phyloP scores from a whole-genome alignment of 2,888 invertebrate species.

The Lepidocyrtinus sp. region DNA sequence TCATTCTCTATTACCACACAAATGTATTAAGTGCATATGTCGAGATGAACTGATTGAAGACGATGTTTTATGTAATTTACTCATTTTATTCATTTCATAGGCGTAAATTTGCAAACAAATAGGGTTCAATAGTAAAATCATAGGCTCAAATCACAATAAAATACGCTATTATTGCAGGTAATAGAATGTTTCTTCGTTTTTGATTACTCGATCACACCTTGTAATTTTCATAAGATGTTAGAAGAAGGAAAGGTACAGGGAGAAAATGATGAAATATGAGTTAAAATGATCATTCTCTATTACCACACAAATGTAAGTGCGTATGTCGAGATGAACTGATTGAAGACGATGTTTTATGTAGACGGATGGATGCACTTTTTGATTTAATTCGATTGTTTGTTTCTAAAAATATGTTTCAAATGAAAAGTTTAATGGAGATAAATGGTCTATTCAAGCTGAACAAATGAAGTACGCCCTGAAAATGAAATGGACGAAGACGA shows the following conservation, averaged over 20 bases:
- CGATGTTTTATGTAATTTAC: not conserved
- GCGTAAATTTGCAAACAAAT: conserved; percentile 10
- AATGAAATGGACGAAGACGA: not conserved
- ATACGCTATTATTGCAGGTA: not conserved
- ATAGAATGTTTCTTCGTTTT: not conserved
- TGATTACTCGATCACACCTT: conserved; percentile 29
- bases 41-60: conserved; percentile 10
- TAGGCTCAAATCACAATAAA: conserved; percentile 2
- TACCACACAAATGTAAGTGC: not conserved
- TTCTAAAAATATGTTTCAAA: not conserved
- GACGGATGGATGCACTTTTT: conserved; percentile 8
- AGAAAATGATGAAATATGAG: conserved; percentile 26
- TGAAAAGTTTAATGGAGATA: conserved; percentile 2
- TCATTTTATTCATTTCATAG: too few species aligned
- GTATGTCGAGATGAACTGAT: conserved; percentile 1
- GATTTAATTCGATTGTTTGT: conserved; percentile 15
- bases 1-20: not conserved
- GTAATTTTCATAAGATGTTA: conserved; percentile 22
- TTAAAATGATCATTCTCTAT: not conserved
- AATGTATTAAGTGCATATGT: not conserved
- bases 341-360: conserved; percentile 4
- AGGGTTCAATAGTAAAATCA: not conserved
- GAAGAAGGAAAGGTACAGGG: not conserved
- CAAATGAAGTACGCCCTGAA: not conserved
- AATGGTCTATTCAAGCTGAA: not conserved